phyloP scores from a whole-genome alignment of 1,140 invertebrate species.

The Drosophila mauritiana region DNA sequence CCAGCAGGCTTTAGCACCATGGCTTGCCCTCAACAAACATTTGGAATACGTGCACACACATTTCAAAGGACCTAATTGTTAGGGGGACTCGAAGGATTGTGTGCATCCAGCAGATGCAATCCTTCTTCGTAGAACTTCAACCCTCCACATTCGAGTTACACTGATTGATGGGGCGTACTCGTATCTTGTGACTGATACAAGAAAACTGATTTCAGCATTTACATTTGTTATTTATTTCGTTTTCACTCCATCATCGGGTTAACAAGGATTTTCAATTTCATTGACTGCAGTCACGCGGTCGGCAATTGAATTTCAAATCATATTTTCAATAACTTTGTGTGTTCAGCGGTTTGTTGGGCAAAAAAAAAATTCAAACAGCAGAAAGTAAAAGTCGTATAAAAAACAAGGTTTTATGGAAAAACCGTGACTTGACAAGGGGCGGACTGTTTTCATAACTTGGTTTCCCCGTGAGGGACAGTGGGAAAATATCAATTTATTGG shows the following conservation, averaged over 20 bases:
- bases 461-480: slow-evolving; percentile 3
- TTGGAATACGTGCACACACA: slow-evolving; percentile 24
- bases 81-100: slow-evolving; percentile 5
- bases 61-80: slow-evolving; percentile 40
- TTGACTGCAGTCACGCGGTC: slow-evolving; percentile 27
- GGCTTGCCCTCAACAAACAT: slow-evolving; percentile 10
- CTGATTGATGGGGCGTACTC: slow-evolving; percentile 35
- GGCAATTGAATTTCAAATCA: slow-evolving; percentile 59
- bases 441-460: slow-evolving; percentile 13
- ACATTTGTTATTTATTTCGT: slow-evolving; percentile 36
- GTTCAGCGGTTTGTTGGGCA: slow-evolving; percentile 13
- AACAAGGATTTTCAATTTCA: slow-evolving; percentile 32
- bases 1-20: not conserved
- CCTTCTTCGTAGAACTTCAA: slow-evolving; percentile 13
- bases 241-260: slow-evolving; percentile 1
- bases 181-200: slow-evolving; percentile 23
- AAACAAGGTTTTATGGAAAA: slow-evolving; percentile 32
- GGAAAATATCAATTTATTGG: not conserved
- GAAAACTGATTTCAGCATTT: slow-evolving; percentile 13
- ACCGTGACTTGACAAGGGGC: slow-evolving; percentile 11
- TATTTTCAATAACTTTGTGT: slow-evolving; percentile 43
- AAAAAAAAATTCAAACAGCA: slow-evolving; percentile 12
- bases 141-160: not conserved
- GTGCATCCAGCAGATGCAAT: slow-evolving; percentile 46
- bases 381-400: slow-evolving; percentile 41